Evolutionary conservation across 2,888 invertebrate genomes (phyloP).

Genomic region (Ochropleura plecta): DNA sequence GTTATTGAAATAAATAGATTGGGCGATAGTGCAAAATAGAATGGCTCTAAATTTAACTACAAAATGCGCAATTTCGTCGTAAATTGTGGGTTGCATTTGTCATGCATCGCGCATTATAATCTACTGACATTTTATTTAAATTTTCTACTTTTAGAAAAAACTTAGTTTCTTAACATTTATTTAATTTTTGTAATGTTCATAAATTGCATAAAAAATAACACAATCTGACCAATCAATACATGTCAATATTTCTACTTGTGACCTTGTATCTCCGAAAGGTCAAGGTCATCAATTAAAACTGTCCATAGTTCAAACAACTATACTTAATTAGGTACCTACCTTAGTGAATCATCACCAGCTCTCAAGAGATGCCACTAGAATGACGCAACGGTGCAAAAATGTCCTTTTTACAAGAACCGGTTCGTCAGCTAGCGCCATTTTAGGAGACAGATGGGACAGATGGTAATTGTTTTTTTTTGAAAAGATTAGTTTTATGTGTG

Average conservation of each 20-base stretch:
- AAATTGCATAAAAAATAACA: neutral
- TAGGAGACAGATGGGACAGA: constrained; percentile 33
- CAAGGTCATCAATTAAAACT: constrained; percentile 51
- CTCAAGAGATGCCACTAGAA: constrained; percentile 27
- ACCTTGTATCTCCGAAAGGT: constrained; percentile 47
- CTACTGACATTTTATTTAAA: neutral
- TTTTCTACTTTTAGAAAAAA: neutral
- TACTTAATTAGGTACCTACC: constrained; percentile 1
- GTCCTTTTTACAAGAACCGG: constrained; percentile 51
- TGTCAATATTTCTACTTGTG: constrained; percentile 20
- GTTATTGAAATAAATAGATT: too few relatives aligned
- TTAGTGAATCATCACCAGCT: constrained; percentile 56
- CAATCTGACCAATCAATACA: neutral
- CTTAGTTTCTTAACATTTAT: neutral
- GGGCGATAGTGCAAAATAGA: too few relatives aligned
- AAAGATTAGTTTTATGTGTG: constrained; percentile 22
- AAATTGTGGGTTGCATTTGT: neutral
- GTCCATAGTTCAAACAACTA: constrained; percentile 18
- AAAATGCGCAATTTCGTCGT: neutral
- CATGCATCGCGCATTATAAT: neutral
- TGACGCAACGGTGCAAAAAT: constrained; percentile 54
- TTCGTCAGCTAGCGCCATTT: constrained; percentile 43
- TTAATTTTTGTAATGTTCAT: neutral
- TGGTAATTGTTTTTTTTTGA: constrained; percentile 40
- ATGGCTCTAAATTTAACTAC: neutral